Conservation (phyloP, 2,113 vertebrate species). For the Otis tarda region DNA sequence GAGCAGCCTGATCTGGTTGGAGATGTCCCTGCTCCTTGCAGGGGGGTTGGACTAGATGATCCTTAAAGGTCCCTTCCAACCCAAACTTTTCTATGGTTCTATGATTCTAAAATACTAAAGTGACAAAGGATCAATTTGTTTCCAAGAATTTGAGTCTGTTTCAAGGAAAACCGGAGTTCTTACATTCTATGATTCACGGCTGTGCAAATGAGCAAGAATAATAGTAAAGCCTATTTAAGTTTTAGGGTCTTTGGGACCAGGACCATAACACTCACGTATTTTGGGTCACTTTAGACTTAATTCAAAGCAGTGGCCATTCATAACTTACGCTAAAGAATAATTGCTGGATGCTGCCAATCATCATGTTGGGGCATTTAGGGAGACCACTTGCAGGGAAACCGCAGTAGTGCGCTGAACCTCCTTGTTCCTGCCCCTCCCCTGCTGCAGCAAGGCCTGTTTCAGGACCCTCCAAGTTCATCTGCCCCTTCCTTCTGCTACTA, state of each 20-base stretch:
- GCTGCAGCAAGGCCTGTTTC: neutral
- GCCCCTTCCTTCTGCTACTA: neutral
- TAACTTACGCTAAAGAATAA: neutral
- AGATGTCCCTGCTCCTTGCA: too few species aligned
- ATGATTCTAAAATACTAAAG: neutral
- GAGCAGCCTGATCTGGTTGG: too few species aligned
- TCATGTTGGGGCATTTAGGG: accelerated
- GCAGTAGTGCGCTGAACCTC: accelerated
- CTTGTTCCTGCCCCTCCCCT: neutral
- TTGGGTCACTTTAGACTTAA: neutral
- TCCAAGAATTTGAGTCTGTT: neutral
- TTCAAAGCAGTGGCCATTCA: neutral
- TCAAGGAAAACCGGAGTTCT: neutral
- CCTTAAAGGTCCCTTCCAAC: too few species aligned
- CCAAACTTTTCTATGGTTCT: too few species aligned
- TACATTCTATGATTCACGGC: neutral
- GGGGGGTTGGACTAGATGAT: too few species aligned
- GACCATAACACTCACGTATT: neutral
- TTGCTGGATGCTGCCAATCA: neutral
- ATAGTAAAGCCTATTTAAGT: neutral
- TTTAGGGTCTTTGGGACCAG: neutral
- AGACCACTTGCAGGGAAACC: accelerated
- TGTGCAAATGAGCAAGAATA: neutral
- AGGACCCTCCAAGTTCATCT: neutral
- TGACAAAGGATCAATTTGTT: neutral